Conservation (phyloP, 2,888 invertebrate species). For the Acrocyrtus sp. region DNA sequence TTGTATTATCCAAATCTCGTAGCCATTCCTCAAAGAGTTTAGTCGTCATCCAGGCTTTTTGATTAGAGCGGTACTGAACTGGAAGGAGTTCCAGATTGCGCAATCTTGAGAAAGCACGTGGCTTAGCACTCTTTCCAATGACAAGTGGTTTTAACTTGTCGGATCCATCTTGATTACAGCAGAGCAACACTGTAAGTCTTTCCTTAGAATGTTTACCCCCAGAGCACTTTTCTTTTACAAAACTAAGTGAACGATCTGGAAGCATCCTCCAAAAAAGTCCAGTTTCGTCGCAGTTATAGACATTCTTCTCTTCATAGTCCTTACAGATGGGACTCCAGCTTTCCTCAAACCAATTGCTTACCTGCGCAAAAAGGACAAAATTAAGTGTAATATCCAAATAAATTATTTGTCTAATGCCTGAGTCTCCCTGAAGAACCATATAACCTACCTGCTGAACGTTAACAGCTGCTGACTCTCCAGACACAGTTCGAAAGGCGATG, state of each 20-base stretch:
- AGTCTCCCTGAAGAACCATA: background rate
- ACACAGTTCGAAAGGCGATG: background rate
- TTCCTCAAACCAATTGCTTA: background rate
- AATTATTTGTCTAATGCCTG: background rate
- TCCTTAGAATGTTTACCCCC: conserved; percentile 42
- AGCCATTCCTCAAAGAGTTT: conserved; percentile 32
- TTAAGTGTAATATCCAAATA: background rate
- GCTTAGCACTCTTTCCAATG: conserved; percentile 38
- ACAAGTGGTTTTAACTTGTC: conserved; percentile 41
- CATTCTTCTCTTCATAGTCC: background rate
- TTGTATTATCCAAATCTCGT: conserved; percentile 23
- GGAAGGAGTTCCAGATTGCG: background rate
- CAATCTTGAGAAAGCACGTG: conserved; percentile 5
- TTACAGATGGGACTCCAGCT: background rate
- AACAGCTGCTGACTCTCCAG: background rate
- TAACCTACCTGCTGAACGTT: background rate
- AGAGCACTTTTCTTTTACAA: conserved; percentile 13
- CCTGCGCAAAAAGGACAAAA: background rate
- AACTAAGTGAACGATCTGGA: conserved; percentile 18
- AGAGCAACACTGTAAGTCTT: conserved; percentile 33
- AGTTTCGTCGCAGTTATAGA: conserved; percentile 43
- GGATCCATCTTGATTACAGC: conserved; percentile 29
- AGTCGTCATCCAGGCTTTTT: conserved; percentile 33
- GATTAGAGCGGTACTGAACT: background rate
- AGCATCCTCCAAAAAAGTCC: conserved; percentile 37